Evolutionary conservation across 2,113 vertebrate genomes (phyloP), one percentile per base, ranked within the genome.

Genomic region (Brienomyrus brachyistius): DNA sequence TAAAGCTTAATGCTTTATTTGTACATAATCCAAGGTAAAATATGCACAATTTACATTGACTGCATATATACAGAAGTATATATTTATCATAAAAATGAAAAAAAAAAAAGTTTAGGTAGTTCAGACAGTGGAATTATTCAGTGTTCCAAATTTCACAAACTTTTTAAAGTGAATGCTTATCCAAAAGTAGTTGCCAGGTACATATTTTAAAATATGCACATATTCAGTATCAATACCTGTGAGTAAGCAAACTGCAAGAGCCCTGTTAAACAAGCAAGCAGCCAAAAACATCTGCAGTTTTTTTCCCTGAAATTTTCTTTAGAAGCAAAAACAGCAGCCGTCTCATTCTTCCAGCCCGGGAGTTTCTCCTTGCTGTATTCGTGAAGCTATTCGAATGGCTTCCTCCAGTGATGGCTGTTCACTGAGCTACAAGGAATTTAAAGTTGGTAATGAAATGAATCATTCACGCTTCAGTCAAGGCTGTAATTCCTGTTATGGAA

Each of bases 371-470:
- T 99, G 98, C 86, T 99, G 98, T 97, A 99, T 99, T 94, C 98
- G 97, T 87, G 98, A 99, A 89, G 98, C 98, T 97, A 99, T 99
- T 95, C 98, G 96, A 94, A 99, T 99, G 95, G 98, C 98, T 97
- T 99, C 98, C 95, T 99, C 98, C 94, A 99, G 94, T 43, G 98
- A 99, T 85, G 98, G 98, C 92, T 98, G 98, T 93, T 99, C 98
- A 94, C 97, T 98, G 86, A 99, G 97, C 98, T 99, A 92, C 92
- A 94, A 31, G 54, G 92, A 54, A 90, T 80, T 11, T 43, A 48
- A 80, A 80, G 74, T 35, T 13, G 13, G 31, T 80, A 80, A 80
- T 21, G 74, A 80, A 43, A 19, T 3, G 6, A 80, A 43, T 21
- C 5, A 40, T 80, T 80, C 74, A 80, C 17, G 35, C 35, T 80